Conservation (phyloP, 2,113 vertebrate genomes). For the Mola mola region DNA sequence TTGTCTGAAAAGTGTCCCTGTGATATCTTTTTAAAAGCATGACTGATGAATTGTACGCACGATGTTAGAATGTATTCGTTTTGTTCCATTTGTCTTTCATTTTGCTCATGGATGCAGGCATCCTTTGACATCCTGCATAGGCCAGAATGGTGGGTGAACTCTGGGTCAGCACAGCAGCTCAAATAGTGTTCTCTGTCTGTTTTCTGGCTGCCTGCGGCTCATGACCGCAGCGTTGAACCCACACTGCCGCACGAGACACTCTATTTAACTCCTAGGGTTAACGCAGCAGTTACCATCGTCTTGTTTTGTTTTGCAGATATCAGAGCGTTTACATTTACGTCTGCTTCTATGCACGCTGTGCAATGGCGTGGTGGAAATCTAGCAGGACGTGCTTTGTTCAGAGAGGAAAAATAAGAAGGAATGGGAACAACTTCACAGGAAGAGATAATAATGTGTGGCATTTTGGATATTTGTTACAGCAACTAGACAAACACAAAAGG, state of each 20-base stretch:
- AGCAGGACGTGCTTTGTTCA: no score
- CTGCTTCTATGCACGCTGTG: no score
- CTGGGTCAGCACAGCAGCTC: constrained; percentile 12
- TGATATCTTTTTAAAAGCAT: no score
- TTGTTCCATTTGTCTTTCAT: neutral
- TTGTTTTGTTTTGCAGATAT: neutral
- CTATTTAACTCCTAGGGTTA: neutral
- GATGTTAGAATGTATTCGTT: no score
- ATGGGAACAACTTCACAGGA: no score
- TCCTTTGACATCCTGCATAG: neutral
- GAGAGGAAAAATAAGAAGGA: no score
- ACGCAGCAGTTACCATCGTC: neutral
- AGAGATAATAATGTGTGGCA: no score
- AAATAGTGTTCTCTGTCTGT: constrained; percentile 3
- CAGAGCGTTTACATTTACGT: no score
- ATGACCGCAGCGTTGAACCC: neutral
- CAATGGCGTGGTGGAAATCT: no score
- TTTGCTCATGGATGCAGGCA: neutral
- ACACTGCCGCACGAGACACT: neutral
- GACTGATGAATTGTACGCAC: no score
- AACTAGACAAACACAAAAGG: no score
- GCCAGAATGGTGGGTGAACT: constrained; percentile 11
- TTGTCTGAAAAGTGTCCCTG: neutral
- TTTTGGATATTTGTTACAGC: no score
- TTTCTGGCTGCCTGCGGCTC: constrained; percentile 26